Evolutionary conservation across 1,140 invertebrate species (phyloP), one percentile per base, ranked within the genome.

Genomic region (Phymastichus coffea): DNA sequence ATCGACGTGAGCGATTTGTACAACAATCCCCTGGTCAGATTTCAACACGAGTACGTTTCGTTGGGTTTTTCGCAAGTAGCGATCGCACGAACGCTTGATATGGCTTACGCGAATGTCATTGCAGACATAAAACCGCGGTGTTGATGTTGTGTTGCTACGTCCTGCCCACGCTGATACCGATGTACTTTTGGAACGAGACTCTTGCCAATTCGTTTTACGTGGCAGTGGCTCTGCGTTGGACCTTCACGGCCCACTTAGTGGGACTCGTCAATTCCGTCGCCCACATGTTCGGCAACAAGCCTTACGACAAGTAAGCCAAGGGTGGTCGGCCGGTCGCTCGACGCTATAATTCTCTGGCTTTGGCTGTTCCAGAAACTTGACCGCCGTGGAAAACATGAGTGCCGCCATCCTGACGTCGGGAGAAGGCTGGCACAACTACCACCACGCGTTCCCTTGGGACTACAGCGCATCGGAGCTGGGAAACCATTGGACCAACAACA

Each of bases 381-480:
- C n/a, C n/a, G n/a, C n/a, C n/a, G n/a, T n/a, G n/a, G n/a, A n/a
- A n/a, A n/a, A n/a, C n/a, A n/a, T n/a, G n/a, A n/a, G n/a, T n/a
- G n/a, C n/a, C n/a, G n/a, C n/a, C n/a, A n/a, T n/a, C n/a, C n/a
- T n/a, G n/a, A n/a, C n/a, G n/a, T n/a, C n/a, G n/a, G 89, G 88
- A 2, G 89, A 92, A 77, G 92, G 92, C 2, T 94, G 90, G 85
- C 93, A 95, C 74, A 96, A 95, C 78, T 96, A 94, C 77, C 93
- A 96, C 74, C 93, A 96, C 77, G 88, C 87, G 0, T 97, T 97
- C 82, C 94, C 94, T 1, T 90, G 90, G 84, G 94, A 97, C 72
- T 93, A 93, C 81, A 88, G 90, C 71, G 86, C 89, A 4, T 83
- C 88, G 8, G 90, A 92, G 72, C 80, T 90, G 2, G 88, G 91